These are phyloP conservation scores for Lycodopsis pacificus DNA, from an alignment of 2,797 vertebrate species.

Conservation along the genomic window DNA sequence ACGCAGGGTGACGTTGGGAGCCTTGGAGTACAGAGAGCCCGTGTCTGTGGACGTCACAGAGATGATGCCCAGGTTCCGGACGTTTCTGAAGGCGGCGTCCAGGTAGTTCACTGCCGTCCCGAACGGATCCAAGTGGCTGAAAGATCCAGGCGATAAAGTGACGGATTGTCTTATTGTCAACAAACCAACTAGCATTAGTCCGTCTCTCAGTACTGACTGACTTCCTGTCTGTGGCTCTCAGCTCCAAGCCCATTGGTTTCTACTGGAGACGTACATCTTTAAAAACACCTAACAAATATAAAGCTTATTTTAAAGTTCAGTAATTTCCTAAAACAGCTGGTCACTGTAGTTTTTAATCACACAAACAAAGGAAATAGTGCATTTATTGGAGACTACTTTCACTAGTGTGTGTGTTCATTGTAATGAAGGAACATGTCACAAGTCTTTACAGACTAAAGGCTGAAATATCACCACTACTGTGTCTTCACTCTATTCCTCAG, in stretches of 20 bases:
- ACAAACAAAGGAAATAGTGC: too few species aligned
- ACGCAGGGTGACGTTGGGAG: slow-evolving; percentile 91
- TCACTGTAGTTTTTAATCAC: too few species aligned
- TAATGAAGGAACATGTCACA: not conserved
- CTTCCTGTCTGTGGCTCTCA: too few species aligned
- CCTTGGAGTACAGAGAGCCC: slow-evolving; percentile 94
- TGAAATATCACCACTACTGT: not conserved
- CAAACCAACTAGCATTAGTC: too few species aligned
- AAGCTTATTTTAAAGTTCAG: too few species aligned
- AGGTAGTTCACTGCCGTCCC: slow-evolving; percentile 95
- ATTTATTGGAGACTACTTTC: too few species aligned
- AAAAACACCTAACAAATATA: too few species aligned
- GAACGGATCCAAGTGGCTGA: slow-evolving; percentile 95
- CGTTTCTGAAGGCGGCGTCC: slow-evolving; percentile 95
- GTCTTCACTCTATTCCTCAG: not conserved
- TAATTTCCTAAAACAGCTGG: too few species aligned
- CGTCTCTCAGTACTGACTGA: too few species aligned
- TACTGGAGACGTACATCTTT: too few species aligned
- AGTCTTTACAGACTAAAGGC: not conserved
- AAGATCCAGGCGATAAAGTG: not conserved
- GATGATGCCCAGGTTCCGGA: slow-evolving; percentile 94
- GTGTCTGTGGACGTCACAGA: slow-evolving; percentile 96
- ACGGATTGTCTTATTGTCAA: not conserved
- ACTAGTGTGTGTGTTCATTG: too few species aligned
- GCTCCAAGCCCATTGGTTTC: too few species aligned